These are phyloP conservation scores for Cyphomyrus plagiostoma DNA, from an alignment of 2,113 vertebrate species.

Conservation along the genomic window DNA sequence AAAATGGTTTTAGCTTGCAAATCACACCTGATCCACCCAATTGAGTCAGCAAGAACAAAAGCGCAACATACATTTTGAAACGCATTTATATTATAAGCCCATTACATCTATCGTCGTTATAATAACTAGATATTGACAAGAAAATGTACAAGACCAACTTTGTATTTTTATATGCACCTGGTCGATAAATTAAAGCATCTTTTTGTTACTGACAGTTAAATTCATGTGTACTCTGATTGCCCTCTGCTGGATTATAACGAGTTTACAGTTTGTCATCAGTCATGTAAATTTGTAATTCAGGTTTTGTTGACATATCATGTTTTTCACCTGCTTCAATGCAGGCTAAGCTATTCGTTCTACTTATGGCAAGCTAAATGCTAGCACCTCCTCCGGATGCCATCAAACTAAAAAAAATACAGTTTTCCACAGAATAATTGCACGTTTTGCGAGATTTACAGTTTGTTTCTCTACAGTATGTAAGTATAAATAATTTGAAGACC, in stretches of 20 bases:
- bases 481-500: not conserved
- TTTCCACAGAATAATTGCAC: conserved; percentile 28
- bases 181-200: not conserved
- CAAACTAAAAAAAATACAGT: not conserved
- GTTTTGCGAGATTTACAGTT: conserved; percentile 34
- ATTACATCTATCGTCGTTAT: not conserved
- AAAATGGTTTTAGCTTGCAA: not conserved
- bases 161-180: not conserved
- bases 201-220: not conserved
- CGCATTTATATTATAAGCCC: not conserved
- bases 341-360: not conserved
- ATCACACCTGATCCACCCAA: not conserved
- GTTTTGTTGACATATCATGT: not conserved
- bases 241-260: conserved; percentile 7
- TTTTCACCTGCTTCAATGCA: not conserved
- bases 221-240: not conserved
- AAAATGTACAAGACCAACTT: not conserved
- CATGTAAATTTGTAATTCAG: not conserved
- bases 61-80: not conserved
- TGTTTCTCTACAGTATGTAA: not conserved
- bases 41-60: not conserved
- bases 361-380: not conserved
- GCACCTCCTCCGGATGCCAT: conserved; percentile 38
- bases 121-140: not conserved
- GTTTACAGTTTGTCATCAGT: not conserved